Evolutionary conservation across 2,113 vertebrate species (phyloP), one percentile per base, ranked within the genome.

Genomic region (Dascyllus trimaculatus): DNA sequence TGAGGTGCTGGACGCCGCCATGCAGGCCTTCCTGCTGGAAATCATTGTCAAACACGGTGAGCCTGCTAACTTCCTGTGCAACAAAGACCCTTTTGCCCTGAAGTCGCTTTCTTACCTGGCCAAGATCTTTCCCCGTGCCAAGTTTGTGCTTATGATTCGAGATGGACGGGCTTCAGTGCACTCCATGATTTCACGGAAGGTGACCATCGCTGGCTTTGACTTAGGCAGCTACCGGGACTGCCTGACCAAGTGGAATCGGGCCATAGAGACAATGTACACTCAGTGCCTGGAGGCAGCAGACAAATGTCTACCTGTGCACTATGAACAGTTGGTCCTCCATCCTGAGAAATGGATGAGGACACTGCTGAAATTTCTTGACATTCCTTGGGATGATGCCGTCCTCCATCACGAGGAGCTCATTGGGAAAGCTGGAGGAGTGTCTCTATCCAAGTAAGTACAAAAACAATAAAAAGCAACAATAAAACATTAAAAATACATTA

Each of bases 181-280:
- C 71, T 99, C 97, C 51, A 99, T 99, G 98, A 99, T 99, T 87
- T 99, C 98, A 24, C 95, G 97, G 21, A 99, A 98, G 80, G 98
- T 99, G 68, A 99, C 98, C 0, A 99, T 99, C 7, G 97, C 98
- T 0, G 98, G 97, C 0, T 99, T 99, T 82, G 98, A 99, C 88
- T 93, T 99, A 19, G 96, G 95, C 90, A 99, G 97, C 93, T 99
- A 98, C 81, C 92, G 97, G 81, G 97, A 99, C 94, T 99, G 98
- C 86, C 93, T 99, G 88, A 98, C 95, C 88, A 99, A 99, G 91
- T 99, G 98, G 97, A 99, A 99, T 71, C 96, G 97, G 43, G 98
- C 98, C 11, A 97, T 99, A 75, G 98, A 99, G 77, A 99, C 96
- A 3, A 99, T 99, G 97, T 98, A 99, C 87, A 96, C 95, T 79